Evolutionary conservation across 1,140 invertebrate species (phyloP), one percentile per base, ranked within the genome.

Genomic region (Panagrolaimus sp.): DNA sequence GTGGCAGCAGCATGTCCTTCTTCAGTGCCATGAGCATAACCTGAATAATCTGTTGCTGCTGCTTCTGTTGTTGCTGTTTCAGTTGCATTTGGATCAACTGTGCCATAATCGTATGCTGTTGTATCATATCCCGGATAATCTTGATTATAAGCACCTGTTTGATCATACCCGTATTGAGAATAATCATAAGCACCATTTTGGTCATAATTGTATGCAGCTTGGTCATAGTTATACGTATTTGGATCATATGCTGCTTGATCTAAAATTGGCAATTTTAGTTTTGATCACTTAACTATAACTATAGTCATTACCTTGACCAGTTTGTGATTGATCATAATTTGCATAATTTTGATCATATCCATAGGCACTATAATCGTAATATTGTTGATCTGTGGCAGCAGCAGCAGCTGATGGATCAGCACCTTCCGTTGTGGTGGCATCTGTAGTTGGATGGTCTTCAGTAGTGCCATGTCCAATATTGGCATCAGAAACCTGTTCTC

Each of bases 291-390:
- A n/a, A n/a, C n/a, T n/a, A 62, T 71, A 58, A 38, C 62, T 44
- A 26, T 71, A 67, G 9, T 43, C 52, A 8, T 71, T 52, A 10
- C 26, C 38, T 38, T 58, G 43, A 32, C 45, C 45, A 45, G n/a
- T 38, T n/a, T 58, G 6, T 12, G 10, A 15, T 10, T 62, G 43
- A n/a, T 67, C 52, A 55, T 71, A 67, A 8, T 46, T 43, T 38
- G 44, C 26, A 24, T 28, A 26, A 26, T 68, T 63, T 12, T 68
- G 66, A 28, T 72, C 71, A 46, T 72, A 72, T 24, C 71, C 71
- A 46, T 72, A 72, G 24, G 46, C 67, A 46, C 65, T 45, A 62
- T 58, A 58, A 14, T 58, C 52, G 17, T 58, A 58, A 58, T 58
- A 24, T n/a, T 67, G 26, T 17, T n/a, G 45, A 7, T 52, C n/a